Conservation (phyloP, 2,888 invertebrate species). For the Eledone cirrhosa region DNA sequence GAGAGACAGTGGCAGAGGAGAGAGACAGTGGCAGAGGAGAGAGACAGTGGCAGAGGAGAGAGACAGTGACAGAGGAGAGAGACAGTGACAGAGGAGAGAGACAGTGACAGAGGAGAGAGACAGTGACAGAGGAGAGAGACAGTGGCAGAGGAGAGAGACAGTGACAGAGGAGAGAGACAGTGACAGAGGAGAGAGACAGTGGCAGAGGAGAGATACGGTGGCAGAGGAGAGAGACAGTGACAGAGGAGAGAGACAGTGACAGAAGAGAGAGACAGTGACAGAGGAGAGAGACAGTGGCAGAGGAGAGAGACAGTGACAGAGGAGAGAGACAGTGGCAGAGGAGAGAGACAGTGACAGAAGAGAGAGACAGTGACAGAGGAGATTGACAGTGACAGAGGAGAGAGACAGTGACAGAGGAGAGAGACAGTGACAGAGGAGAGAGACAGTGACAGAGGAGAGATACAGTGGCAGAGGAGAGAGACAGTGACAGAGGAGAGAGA, state of each 20-base stretch:
- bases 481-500: neutral
- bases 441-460: neutral
- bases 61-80: neutral
- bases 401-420: neutral
- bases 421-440: neutral
- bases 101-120: conserved; percentile 21
- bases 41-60: neutral
- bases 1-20: neutral
- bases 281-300: neutral
- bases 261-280: neutral
- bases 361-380: neutral
- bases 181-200: neutral
- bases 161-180: neutral
- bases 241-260: no score
- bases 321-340: no score
- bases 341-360: neutral
- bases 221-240: neutral
- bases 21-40: neutral
- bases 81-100: neutral
- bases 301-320: neutral
- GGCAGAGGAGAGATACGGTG: neutral
- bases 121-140: conserved; percentile 12
- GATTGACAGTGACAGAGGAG: neutral
- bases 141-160: conserved; percentile 20
- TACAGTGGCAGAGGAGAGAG: neutral